Evolutionary conservation across 2,888 invertebrate genomes (phyloP).

Genomic region (Pseudococcus longispinus): DNA sequence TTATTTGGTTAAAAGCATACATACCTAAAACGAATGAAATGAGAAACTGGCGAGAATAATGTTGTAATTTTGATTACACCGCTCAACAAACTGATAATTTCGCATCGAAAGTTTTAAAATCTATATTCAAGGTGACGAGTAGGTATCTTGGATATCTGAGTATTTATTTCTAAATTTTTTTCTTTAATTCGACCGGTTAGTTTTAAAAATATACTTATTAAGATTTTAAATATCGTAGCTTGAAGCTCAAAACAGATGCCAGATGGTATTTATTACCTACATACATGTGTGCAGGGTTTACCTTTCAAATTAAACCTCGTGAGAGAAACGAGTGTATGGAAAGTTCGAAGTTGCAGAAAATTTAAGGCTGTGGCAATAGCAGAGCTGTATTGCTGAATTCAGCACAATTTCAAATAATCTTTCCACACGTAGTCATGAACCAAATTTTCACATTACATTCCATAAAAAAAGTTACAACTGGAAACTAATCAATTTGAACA

Average conservation of each 20-base stretch:
- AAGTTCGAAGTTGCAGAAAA: too few species aligned
- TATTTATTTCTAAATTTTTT: background rate
- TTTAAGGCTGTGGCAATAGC: too few species aligned
- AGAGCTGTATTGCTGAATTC: too few species aligned
- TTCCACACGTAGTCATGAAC: too few species aligned
- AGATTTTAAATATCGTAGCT: background rate
- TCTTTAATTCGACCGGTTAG: background rate
- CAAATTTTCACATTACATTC: too few species aligned
- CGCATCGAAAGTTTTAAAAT: background rate
- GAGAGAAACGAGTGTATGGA: too few species aligned
- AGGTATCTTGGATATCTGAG: background rate
- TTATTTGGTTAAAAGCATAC: constrained; percentile 21
- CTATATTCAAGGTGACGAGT: background rate
- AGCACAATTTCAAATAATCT: too few species aligned
- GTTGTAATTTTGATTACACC: background rate
- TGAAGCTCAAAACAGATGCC: background rate
- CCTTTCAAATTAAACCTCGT: too few species aligned
- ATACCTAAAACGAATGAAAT: background rate
- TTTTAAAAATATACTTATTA: background rate
- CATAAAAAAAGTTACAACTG: too few species aligned
- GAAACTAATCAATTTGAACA: too few species aligned
- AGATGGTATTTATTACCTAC: too few species aligned
- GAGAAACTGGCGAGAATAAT: background rate
- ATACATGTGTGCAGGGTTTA: background rate
- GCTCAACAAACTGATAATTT: background rate